Base-by-base conservation (phyloP, 1,140 invertebrate genomes). In the Magallana ariakensis region DNA sequence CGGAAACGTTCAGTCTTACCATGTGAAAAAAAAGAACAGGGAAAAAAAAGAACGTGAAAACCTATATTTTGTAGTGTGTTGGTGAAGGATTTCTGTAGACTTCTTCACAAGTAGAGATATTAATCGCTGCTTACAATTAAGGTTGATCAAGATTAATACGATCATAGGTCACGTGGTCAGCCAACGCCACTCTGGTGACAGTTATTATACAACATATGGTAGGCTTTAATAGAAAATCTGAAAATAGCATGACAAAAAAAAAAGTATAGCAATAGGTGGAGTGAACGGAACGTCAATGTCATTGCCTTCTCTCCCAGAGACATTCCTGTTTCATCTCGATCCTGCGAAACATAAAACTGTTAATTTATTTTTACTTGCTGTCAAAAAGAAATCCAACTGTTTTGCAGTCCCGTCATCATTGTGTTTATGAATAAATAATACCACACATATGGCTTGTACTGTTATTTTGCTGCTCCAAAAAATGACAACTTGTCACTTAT, bases 401-500 rank as follows among this genome's bases (percentile, higher is more conserved):
- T 75, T 75, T 75, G 66, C 22, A 75, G 66, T 75, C 66, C 66
- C 66, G 22, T 75, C 66, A 46, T 75, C 33, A 10, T 10, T 75
- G 22, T 26, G 66, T 75, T 46, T 75, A 75, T 75, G 66, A 19
- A 75, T 75, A 75, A 75, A 75, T 19, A 75, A 26, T 75, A 75
- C 22, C 22, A 75, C 19, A 75, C 66, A 75, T 26, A 75, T 75
- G 22, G 66, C 33, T 26, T 75, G 66, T 22, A 75, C 66, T 75
- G 22, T 75, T 75, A 26, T 75, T 75, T 75, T 75, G 66, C 66
- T 46, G 19, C 1, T 46, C 33, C 22, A 33, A 33, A 13, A 75
- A 13, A 11, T 75, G 66, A 26, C 66, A 75, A 9, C 66, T 26
- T 33, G 33, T 75, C 58, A 62, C 5, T n/a, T 62, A 62, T 62